phyloP scores from a whole-genome alignment of 1,140 invertebrate species.

The Heliconius nattereri region DNA sequence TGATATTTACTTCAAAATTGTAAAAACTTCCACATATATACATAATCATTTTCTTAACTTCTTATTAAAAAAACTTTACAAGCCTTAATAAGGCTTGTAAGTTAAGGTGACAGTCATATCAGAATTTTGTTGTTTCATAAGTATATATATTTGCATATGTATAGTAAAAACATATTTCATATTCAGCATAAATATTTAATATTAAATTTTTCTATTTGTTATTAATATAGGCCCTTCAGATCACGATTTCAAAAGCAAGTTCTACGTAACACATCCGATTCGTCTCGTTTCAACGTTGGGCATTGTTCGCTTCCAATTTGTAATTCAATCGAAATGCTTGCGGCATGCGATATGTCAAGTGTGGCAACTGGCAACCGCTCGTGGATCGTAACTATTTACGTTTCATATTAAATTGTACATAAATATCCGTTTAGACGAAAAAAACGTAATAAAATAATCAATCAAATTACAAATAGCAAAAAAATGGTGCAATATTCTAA shows the following conservation, averaged over 20 bases:
- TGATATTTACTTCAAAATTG: too few relatives aligned
- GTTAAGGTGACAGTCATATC: not conserved
- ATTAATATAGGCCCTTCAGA: conserved; percentile 32
- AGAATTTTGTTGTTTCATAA: not conserved
- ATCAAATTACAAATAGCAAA: not conserved
- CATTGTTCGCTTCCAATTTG: conserved; percentile 62
- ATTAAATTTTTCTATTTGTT: conserved; percentile 12
- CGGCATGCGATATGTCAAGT: conserved; percentile 64
- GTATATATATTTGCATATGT: not conserved
- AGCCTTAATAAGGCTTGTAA: too few relatives aligned
- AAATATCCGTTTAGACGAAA: not conserved
- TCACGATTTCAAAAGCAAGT: conserved; percentile 37
- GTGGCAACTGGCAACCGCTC: conserved; percentile 60
- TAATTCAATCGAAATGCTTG: conserved; percentile 66
- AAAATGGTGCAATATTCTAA: not conserved
- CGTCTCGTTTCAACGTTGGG: conserved; percentile 51
- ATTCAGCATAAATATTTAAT: not conserved
- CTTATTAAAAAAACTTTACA: too few relatives aligned
- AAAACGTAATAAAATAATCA: not conserved
- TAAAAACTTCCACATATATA: too few relatives aligned
- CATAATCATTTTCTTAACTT: too few relatives aligned
- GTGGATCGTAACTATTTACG: conserved; percentile 50
- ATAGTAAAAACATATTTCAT: not conserved
- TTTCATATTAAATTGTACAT: conserved; percentile 34
- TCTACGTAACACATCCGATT: conserved; percentile 57